phyloP scores from a whole-genome alignment of 2,888 invertebrate genomes.

The Andrena chrysosceles region DNA sequence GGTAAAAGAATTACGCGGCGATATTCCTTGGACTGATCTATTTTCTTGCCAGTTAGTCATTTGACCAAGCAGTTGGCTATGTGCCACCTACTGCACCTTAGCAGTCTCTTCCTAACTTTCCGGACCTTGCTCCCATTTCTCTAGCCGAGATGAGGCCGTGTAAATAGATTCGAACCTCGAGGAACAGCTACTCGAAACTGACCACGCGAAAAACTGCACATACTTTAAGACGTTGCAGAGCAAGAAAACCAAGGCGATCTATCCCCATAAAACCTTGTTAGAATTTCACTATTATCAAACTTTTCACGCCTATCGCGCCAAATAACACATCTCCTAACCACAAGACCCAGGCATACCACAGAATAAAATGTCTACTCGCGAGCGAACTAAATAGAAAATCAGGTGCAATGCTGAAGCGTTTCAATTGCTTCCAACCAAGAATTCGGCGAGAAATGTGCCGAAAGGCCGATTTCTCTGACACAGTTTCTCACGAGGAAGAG shows the following conservation, averaged over 20 bases:
- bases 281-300: not conserved
- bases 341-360: not conserved
- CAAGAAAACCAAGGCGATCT: not conserved
- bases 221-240: not conserved
- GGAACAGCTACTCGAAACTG: slow-evolving; percentile 42
- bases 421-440: slow-evolving; percentile 2
- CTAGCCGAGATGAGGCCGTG: slow-evolving; percentile 76
- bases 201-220: slow-evolving; percentile 59
- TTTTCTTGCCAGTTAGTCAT: slow-evolving; percentile 81
- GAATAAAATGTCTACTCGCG: not conserved
- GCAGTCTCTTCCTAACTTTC: slow-evolving; percentile 84
- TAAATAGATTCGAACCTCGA: slow-evolving; percentile 76
- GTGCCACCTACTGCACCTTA: slow-evolving; percentile 84
- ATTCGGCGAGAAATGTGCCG: slow-evolving; percentile 20
- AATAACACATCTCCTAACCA: not conserved
- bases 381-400: slow-evolving; percentile 16
- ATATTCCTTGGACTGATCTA: slow-evolving; percentile 75
- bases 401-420: not conserved
- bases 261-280: not conserved
- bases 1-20: slow-evolving; percentile 31
- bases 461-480: slow-evolving; percentile 60
- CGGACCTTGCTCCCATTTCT: slow-evolving; percentile 85
- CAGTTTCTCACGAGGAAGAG: slow-evolving; percentile 39
- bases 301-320: not conserved
- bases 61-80: slow-evolving; percentile 81